Evolutionary conservation across 2,113 vertebrate species (phyloP).

Genomic region (Strix uralensis): DNA sequence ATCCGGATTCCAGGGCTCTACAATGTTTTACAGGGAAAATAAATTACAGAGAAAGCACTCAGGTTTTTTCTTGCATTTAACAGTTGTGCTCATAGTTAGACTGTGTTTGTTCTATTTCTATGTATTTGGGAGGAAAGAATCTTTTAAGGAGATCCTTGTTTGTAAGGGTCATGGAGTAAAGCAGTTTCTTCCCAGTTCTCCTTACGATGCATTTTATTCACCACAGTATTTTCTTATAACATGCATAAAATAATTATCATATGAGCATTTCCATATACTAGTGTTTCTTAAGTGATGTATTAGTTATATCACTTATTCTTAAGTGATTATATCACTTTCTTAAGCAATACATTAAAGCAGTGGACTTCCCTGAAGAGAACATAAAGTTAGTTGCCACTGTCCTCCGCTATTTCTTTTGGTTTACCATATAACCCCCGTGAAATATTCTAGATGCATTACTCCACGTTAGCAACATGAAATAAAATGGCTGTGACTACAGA

Average conservation of each 20-base stretch:
- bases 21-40: background rate
- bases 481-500: background rate
- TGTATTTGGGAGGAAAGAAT: background rate
- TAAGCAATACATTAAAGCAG: background rate
- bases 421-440: background rate
- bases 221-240: background rate
- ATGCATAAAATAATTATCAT: rapidly evolving
- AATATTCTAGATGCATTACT: no score
- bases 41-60: background rate
- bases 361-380: background rate
- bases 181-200: background rate
- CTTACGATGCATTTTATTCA: background rate
- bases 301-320: no score
- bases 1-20: background rate
- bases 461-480: no score
- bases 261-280: background rate
- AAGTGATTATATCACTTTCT: no score
- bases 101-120: background rate
- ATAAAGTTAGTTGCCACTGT: background rate
- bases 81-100: background rate
- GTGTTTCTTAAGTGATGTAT: background rate
- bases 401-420: background rate
- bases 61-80: background rate
- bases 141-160: background rate
- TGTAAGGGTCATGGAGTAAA: background rate